phyloP scores from a whole-genome alignment of 2,797 vertebrate species.

The Melanotaenia nigrans region DNA sequence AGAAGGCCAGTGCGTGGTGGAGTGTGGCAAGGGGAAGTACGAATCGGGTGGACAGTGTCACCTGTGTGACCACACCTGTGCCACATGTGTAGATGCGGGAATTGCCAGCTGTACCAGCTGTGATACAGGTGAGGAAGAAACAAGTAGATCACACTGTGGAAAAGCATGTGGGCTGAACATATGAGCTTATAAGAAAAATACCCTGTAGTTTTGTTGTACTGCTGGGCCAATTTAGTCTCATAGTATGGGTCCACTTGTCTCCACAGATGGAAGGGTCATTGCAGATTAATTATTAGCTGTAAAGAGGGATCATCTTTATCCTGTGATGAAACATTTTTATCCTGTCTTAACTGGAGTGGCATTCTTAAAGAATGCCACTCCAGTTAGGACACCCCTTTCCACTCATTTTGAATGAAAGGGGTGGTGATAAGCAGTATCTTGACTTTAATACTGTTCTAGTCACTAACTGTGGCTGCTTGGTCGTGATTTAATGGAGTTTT shows the following conservation, averaged over 20 bases:
- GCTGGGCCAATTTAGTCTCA: background rate
- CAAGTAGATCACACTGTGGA: background rate
- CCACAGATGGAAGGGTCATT: background rate
- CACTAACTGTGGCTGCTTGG: background rate
- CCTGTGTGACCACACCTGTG: constrained; percentile 91
- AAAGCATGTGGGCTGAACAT: background rate
- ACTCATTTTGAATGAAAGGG: background rate
- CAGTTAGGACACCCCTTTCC: background rate
- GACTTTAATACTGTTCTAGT: background rate
- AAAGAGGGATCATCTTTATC: background rate
- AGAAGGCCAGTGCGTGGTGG: constrained; percentile 81
- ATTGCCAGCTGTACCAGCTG: constrained; percentile 88
- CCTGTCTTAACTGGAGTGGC: background rate
- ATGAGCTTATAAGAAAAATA: background rate
- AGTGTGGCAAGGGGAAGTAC: constrained; percentile 87
- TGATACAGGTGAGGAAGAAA: constrained; percentile 83
- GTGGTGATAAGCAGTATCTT: background rate
- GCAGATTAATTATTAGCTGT: background rate
- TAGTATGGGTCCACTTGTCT: background rate
- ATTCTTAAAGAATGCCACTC: background rate
- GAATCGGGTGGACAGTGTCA: constrained; percentile 84
- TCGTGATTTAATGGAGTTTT: background rate
- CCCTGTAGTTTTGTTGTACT: background rate
- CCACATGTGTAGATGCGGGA: constrained; percentile 84
- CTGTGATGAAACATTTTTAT: background rate